Evolutionary conservation across 2,797 vertebrate genomes (phyloP).

Genomic region (Sorex maritimensis): DNA sequence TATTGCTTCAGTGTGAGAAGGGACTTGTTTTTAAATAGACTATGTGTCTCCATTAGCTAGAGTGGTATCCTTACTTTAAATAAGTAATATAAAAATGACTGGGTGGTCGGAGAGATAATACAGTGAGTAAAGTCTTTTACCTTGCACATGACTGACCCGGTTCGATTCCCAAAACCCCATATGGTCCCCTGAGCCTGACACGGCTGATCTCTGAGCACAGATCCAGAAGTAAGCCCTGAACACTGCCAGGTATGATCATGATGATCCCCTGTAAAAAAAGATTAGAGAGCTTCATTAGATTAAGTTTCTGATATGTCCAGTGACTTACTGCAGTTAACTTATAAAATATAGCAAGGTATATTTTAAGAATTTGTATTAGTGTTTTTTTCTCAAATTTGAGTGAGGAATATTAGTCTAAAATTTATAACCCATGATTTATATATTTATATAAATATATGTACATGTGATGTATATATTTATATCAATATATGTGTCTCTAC

Average conservation of each 20-base stretch:
- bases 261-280: no score
- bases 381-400: conserved; percentile 35
- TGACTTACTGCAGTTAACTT: neutral
- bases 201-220: no score
- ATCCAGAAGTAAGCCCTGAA: no score
- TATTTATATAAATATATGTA: conserved; percentile 4
- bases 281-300: neutral
- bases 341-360: conserved; percentile 28
- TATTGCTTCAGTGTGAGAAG: conserved; percentile 13
- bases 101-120: neutral
- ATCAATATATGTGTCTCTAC: no score
- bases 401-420: conserved; percentile 28
- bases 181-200: no score
- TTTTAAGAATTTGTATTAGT: conserved; percentile 39
- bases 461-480: no score
- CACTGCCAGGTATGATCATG: no score
- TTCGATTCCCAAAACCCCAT: no score
- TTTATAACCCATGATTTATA: conserved; percentile 40
- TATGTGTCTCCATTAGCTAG: neutral
- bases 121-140: no score
- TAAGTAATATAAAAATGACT: conserved; percentile 51
- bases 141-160: no score
- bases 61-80: conserved; percentile 61
- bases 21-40: conserved; percentile 6
- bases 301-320: neutral